A percentile compares a stretch with the other conserved stretches of the same genome.
phyloP scores from a whole-genome alignment of 92 coral and sea anemone genomes.

The Porites cylindrica region DNA sequence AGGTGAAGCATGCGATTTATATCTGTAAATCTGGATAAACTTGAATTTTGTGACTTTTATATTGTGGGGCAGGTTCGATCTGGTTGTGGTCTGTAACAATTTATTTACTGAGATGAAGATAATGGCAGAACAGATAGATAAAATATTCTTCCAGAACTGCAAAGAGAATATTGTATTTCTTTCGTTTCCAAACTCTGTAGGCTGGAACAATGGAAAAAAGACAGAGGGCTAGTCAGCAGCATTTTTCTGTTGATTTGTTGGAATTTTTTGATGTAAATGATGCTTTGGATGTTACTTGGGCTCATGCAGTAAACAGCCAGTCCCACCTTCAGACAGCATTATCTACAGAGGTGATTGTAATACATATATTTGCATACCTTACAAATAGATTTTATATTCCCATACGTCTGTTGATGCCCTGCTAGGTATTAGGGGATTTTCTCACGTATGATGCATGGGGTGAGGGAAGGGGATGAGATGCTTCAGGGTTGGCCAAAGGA shows the following conservation, averaged over 20 bases:
- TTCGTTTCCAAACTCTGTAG: not conserved
- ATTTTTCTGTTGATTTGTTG: conserved; percentile 22
- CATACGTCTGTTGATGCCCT: no score
- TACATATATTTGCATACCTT: not conserved
- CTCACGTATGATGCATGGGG: no score
- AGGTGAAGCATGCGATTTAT: not conserved
- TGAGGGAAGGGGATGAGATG: no score
- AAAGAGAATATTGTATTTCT: not conserved
- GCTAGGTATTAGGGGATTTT: no score
- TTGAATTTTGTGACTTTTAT: not conserved
- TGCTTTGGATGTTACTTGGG: conserved; percentile 85
- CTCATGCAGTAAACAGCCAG: conserved; percentile 88
- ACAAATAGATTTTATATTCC: no score
- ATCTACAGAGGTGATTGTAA: conserved; percentile 37
- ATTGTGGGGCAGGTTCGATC: not conserved
- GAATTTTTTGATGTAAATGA: conserved; percentile 64
- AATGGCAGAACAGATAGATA: not conserved
- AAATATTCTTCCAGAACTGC: no score
- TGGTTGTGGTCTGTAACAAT: no score
- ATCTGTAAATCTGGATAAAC: not conserved
- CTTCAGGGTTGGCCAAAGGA: no score
- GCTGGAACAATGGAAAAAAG: conserved; percentile 5
- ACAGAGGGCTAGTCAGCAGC: not conserved
- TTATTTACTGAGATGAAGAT: not conserved
- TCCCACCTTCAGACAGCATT: conserved; percentile 68